Conservation (phyloP, 1,140 invertebrate genomes). For the Eurosta solidaginis region DNA sequence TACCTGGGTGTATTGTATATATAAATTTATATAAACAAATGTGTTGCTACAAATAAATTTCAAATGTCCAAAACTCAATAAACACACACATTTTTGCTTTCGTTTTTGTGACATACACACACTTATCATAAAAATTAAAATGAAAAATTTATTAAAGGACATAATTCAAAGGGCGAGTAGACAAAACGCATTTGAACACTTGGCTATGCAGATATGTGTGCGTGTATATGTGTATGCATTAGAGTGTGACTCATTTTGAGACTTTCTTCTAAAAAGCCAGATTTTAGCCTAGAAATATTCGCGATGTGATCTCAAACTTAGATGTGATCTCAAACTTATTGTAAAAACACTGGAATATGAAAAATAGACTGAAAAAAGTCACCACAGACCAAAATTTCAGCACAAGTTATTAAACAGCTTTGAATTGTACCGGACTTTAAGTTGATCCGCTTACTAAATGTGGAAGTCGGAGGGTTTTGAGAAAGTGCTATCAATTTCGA, state of each 20-base stretch:
- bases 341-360: no score
- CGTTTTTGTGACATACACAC: not conserved
- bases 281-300: no score
- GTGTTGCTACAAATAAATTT: not conserved
- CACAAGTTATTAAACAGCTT: no score
- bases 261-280: no score
- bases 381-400: no score
- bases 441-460: no score
- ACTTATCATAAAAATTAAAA: conserved; percentile 5
- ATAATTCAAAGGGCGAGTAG: not conserved
- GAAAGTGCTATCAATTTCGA: no score
- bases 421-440: no score
- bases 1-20: not conserved
- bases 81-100: not conserved
- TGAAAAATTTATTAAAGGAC: conserved; percentile 24
- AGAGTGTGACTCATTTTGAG: not conserved
- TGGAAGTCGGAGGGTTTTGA: no score
- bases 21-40: not conserved
- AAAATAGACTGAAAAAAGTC: no score
- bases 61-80: conserved; percentile 5
- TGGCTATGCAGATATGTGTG: not conserved
- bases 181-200: not conserved
- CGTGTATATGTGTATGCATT: not conserved
- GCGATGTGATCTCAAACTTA: no score
- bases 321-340: no score